Percentiles rank a stretch among this genome's conserved stretches.
These are phyloP conservation scores for Poecilia velifera DNA, from an alignment of 2,797 vertebrate genomes.

Conservation along the genomic window DNA sequence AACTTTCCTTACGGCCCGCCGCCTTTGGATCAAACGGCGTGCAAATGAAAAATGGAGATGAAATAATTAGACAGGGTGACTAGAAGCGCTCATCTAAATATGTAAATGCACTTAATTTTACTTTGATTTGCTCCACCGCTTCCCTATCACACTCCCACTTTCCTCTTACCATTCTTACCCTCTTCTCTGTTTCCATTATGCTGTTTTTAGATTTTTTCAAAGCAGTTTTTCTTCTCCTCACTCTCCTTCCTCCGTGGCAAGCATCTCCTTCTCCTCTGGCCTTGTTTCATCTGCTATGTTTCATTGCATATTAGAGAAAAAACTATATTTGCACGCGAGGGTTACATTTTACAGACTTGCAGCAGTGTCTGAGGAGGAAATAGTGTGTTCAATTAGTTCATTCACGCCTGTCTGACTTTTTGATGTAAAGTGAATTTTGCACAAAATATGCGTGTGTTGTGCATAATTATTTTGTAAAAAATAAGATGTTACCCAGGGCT, in stretches of 20 bases:
- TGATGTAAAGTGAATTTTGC: conserved; percentile 38
- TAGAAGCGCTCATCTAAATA: conserved; percentile 85
- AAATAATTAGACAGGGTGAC: conserved; percentile 85
- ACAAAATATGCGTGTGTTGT: conserved; percentile 12
- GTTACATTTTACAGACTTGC: conserved; percentile 51
- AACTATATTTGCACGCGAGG: conserved; percentile 57
- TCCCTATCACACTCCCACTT: conserved; percentile 65
- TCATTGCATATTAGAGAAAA: conserved; percentile 60
- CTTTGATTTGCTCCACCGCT: conserved; percentile 82
- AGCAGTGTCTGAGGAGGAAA: conserved; percentile 30
- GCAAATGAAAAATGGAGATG: conserved; percentile 82
- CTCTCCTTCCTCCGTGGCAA: conserved; percentile 32
- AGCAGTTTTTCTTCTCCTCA: conserved; percentile 20
- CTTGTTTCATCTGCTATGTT: conserved; percentile 24
- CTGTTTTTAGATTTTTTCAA: conserved; percentile 51
- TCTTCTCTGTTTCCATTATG: conserved; percentile 44
- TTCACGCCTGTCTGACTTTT: conserved; percentile 44
- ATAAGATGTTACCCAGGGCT: neutral
- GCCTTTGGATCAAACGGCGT: conserved; percentile 66
- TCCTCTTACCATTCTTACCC: conserved; percentile 53
- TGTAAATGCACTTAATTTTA: conserved; percentile 87
- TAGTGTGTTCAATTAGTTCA: conserved; percentile 52
- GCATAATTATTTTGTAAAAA: conserved; percentile 13
- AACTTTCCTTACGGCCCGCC: conserved; percentile 72
- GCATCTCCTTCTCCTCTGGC: conserved; percentile 21